Evolutionary conservation across 2,113 vertebrate species (phyloP).

Genomic region (Bujurquina vittata): DNA sequence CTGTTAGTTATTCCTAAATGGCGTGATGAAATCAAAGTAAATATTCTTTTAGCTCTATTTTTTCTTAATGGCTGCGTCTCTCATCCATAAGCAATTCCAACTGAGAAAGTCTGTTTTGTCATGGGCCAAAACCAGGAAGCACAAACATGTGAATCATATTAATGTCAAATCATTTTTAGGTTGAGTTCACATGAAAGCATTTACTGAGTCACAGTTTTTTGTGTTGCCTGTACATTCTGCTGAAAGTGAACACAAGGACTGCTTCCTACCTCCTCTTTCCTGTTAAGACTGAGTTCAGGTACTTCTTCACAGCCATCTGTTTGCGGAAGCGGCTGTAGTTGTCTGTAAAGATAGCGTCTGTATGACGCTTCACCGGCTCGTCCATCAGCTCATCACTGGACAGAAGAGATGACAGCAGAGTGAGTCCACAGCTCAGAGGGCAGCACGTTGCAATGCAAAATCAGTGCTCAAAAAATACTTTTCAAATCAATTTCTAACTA

Average conservation of each 20-base stretch:
- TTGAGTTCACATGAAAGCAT: neutral
- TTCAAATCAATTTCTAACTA: neutral
- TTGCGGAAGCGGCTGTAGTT: constrained; percentile 96
- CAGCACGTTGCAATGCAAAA: neutral
- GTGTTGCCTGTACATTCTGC: neutral
- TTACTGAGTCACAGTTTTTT: neutral
- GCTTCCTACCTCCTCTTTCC: constrained; percentile 90
- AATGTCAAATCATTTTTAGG: neutral
- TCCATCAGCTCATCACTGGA: constrained; percentile 83
- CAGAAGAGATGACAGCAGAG: neutral
- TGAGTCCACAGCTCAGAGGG: neutral
- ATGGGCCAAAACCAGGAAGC: too few relatives aligned
- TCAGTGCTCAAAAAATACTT: neutral
- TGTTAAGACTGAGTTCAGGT: constrained; percentile 91
- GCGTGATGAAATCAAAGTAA: neutral
- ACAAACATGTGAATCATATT: too few relatives aligned
- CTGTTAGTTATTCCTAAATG: neutral
- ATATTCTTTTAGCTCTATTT: neutral
- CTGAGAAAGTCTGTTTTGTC: neutral
- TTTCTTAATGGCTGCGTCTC: neutral
- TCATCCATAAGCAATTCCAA: neutral
- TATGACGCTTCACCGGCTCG: constrained; percentile 92
- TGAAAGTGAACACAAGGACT: neutral
- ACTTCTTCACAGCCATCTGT: constrained; percentile 97
- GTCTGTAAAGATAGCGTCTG: constrained; percentile 96